Evolutionary conservation across 1,140 invertebrate genomes (phyloP), one percentile per base, ranked within the genome.

Genomic region (Asobara japonica): DNA sequence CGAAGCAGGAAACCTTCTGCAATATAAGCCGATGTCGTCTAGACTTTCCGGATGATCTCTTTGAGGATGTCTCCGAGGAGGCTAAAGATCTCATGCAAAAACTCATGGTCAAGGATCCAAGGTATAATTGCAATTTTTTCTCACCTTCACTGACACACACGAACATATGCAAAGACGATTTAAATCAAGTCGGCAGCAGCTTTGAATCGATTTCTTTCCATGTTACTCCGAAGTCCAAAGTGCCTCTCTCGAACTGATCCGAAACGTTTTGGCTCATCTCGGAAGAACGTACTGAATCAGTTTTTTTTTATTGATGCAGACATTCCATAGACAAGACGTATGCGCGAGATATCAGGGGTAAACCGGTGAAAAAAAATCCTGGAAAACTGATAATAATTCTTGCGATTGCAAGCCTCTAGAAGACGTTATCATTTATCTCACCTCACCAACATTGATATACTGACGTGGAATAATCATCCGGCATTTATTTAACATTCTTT

Each of bases 21-120:
- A 98, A 98, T 89, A 98, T 98, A 81, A 94, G 96, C 56, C 93
- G 96, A 84, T 96, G 95, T 83, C 91, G 92, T 78, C 90, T 98
- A 73, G 94, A 95, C 80, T 98, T 98, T 88, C 96, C 96, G 67
- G 91, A 93, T 75, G 95, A 97, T 79, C 89, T 97, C 65, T 98
- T 98, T 89, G 90, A 90, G 68, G 92, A 94, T 77, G 92, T 97
- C 64, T 97, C 95, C 56, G 89, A 91, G 77, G 87, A 90, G 74
- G 96, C 96, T 61, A 92, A 92, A 76, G 93, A 97, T 87, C 97
- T 98, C 84, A 97, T 98, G 80, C 89, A 88, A 79, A 92, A 93
- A 78, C 91, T 95, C 67, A 92, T 97, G 82, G 90, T 95, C 79
- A 92, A 95, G 84, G 92, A 96, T 87, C 94, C 96, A 82, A 94